Evolutionary conservation across 2,113 vertebrate species (phyloP), one percentile per base, ranked within the genome.

Genomic region (Oncorhynchus kisutch): DNA sequence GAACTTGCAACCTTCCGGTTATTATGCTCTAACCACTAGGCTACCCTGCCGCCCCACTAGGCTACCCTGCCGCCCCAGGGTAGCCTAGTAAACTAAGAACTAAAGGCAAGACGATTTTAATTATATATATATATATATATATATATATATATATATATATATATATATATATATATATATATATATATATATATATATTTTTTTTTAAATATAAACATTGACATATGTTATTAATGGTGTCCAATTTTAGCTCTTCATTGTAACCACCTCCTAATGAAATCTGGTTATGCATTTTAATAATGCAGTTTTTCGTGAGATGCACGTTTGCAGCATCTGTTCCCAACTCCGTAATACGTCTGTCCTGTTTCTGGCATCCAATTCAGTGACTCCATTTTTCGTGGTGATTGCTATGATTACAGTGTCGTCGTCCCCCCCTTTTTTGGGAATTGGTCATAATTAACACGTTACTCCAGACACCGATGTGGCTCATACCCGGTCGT

Each of bases 401-500:
- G 11, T n/a, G n/a, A 3, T 27, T 24, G 59, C 24, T 13, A n/a
- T 22, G n/a, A 62, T 62, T n/a, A 3, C n/a, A 22, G 5, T 16
- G n/a, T 22, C 11, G n/a, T 22, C 11, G 3, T 54, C 18, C 1
- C 14, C 51, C 27, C 0, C 5, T 29, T 5, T 18, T 16, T 39
- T 2, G 1, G 24, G 0, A 16, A 34, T 34, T 54, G 51, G 16
- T 18, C 51, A 1, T 18, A 54, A 54, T 54, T 54, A 18, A 54
- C 51, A 18, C 0, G 51, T 18, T 54, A 54, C 51, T 16, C 16
- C 3, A 18, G 16, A 18, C 49, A 3, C 5, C 0, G 3, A 14
- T 1, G 16, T 54, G 4, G 16, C 51, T 54, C 51, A 7, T 78
- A 80, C 67, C 74, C 80, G 78, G 54, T 60, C 70, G 80, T 67